Conservation (phyloP, 2,113 vertebrate genomes). For the Podarcis cretensis region DNA sequence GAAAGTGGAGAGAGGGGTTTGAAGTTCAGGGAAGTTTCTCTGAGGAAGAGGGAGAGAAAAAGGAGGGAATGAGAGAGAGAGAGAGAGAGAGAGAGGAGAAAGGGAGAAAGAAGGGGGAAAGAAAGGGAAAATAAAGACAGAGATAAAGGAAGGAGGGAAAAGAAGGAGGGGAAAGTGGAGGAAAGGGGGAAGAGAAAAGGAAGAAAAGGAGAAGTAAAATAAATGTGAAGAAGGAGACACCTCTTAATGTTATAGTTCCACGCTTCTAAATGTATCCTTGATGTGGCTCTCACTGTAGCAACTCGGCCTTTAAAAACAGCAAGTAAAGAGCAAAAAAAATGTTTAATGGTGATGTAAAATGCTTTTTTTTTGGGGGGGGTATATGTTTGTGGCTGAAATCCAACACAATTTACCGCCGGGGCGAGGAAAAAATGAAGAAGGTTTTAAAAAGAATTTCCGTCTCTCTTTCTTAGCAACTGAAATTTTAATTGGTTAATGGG, state of each 20-base stretch:
- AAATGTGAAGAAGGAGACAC: background rate
- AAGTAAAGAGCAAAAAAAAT: background rate
- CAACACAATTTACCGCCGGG: too few relatives aligned
- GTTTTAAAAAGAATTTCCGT: background rate
- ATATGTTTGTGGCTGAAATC: too few relatives aligned
- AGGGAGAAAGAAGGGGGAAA: too few relatives aligned
- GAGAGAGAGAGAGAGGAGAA: too few relatives aligned
- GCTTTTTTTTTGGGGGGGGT: too few relatives aligned
- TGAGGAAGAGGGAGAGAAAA: background rate
- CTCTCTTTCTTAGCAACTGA: background rate
- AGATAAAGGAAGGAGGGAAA: background rate
- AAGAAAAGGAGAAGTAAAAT: background rate
- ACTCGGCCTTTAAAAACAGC: background rate
- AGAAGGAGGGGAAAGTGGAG: background rate
- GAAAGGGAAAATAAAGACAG: background rate
- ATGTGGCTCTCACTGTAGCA: background rate
- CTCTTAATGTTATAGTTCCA: background rate
- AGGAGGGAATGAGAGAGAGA: background rate
- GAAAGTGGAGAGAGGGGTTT: background rate
- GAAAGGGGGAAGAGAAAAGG: too few relatives aligned
- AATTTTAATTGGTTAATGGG: background rate
- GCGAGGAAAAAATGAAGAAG: too few relatives aligned
- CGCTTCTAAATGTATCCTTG: too few relatives aligned
- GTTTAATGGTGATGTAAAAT: background rate
- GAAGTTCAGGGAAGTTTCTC: too few relatives aligned